Percentiles rank a stretch among this genome's conserved stretches.
These are phyloP conservation scores for Drosophila conformis DNA, from an alignment of 2,888 invertebrate species.

Conservation along the genomic window DNA sequence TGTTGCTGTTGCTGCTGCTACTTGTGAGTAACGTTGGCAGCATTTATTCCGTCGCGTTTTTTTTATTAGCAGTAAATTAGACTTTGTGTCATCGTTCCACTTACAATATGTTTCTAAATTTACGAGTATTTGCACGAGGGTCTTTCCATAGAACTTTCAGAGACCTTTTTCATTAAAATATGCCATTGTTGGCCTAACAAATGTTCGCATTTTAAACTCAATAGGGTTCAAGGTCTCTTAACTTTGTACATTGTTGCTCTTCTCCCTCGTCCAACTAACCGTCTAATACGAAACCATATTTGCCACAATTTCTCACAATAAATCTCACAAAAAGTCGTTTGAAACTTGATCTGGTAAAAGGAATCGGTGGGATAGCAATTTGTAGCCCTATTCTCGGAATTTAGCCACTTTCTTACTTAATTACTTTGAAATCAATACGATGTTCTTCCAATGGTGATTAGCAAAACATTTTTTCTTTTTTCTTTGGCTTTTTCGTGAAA, in stretches of 20 bases:
- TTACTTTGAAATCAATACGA: slow-evolving; percentile 1
- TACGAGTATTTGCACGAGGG: slow-evolving; percentile 31
- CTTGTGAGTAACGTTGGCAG: slow-evolving; percentile 17
- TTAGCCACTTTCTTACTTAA: not conserved
- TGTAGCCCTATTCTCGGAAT: not conserved
- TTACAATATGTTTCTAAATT: slow-evolving; percentile 46
- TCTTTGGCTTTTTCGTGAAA: not conserved
- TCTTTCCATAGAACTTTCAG: slow-evolving; percentile 6
- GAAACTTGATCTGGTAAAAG: not conserved
- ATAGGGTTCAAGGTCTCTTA: not conserved
- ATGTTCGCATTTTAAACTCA: not conserved
- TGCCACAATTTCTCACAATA: not conserved
- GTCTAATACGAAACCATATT: not conserved
- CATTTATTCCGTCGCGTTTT: slow-evolving; percentile 41
- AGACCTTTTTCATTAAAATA: not conserved
- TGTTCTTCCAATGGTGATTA: not conserved
- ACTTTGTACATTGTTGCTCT: not conserved
- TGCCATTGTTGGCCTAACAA: not conserved
- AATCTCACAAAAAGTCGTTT: not conserved
- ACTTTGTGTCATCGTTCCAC: slow-evolving; percentile 54
- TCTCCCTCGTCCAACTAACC: not conserved
- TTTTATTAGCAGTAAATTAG: slow-evolving; percentile 68
- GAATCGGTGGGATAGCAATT: not conserved
- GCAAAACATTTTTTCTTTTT: not conserved
- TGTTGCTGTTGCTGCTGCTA: not conserved